These are phyloP conservation scores for Morbakka virulenta DNA, from an alignment of 30 jellyfish, hydroid and myxozoan species.

Conservation along the genomic window DNA sequence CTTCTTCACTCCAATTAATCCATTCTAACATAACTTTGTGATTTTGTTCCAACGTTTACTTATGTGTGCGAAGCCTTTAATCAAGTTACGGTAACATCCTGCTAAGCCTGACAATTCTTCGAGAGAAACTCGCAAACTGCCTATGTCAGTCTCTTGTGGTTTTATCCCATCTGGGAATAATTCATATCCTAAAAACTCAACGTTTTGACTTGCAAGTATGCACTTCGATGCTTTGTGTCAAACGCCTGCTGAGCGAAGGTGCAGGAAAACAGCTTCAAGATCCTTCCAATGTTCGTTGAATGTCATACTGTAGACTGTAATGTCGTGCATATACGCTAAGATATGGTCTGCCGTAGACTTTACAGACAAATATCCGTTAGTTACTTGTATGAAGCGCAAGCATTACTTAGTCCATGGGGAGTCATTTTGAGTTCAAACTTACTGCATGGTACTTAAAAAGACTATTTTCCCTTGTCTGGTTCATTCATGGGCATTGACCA, in stretches of 20 bases:
- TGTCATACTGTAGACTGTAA: slow-evolving; percentile 15
- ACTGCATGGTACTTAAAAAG: slow-evolving; percentile 28
- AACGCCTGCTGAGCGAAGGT: slow-evolving; percentile 14
- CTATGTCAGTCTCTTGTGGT: not conserved
- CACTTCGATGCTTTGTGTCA: slow-evolving; percentile 18
- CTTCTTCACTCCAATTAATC: too few relatives aligned
- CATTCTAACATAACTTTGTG: not conserved
- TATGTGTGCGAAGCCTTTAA: slow-evolving; percentile 2
- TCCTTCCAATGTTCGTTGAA: slow-evolving; percentile 18
- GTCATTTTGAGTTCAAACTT: slow-evolving; percentile 21
- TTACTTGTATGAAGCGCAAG: slow-evolving; percentile 42
- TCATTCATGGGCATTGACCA: slow-evolving; percentile 26
- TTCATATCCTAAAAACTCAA: slow-evolving; percentile 12
- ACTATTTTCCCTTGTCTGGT: slow-evolving; percentile 17
- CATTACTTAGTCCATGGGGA: slow-evolving; percentile 37
- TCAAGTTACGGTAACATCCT: slow-evolving; percentile 8
- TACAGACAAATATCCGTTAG: slow-evolving; percentile 11
- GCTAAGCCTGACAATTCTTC: slow-evolving; percentile 33
- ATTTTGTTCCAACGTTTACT: not conserved
- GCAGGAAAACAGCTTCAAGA: slow-evolving; percentile 1
- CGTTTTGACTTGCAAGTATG: not conserved
- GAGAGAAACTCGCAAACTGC: not conserved
- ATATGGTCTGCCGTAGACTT: slow-evolving; percentile 3
- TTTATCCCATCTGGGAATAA: slow-evolving; percentile 5
- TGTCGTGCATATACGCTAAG: slow-evolving; percentile 46